Percentiles rank a stretch among this genome's conserved stretches.
These are phyloP conservation scores for Paralvinella palmiformis DNA, from an alignment of 1,140 invertebrate species.

Conservation along the genomic window DNA sequence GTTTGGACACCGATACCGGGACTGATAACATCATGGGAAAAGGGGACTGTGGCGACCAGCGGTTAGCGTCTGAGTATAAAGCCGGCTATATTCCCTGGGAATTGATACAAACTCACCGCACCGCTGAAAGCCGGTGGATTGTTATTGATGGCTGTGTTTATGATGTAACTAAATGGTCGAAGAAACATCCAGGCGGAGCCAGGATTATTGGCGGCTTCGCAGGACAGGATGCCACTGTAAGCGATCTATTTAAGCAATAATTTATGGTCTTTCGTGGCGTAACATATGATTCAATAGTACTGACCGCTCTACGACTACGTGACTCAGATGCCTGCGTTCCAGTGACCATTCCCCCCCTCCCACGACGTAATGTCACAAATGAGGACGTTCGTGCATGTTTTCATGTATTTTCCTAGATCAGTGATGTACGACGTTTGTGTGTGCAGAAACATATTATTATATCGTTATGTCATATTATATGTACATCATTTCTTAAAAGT, in stretches of 20 bases:
- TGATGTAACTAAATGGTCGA: conserved; percentile 43
- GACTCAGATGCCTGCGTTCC: no score
- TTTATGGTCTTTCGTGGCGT: no score
- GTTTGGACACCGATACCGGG: neutral
- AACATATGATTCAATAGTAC: no score
- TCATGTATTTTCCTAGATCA: no score
- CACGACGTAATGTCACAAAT: no score
- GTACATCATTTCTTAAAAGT: no score
- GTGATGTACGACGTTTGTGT: no score
- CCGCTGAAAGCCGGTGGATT: conserved; percentile 35
- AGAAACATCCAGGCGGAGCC: conserved; percentile 46
- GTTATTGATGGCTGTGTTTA: conserved; percentile 44
- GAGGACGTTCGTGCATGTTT: no score
- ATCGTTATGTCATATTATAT: no score
- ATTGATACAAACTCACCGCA: conserved; percentile 12
- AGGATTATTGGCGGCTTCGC: conserved; percentile 43
- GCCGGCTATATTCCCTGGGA: conserved; percentile 10
- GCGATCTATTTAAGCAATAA: conserved; percentile 6
- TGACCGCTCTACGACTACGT: no score
- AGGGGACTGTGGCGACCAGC: neutral
- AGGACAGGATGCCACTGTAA: conserved; percentile 49
- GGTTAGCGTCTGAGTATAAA: neutral
- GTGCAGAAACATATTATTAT: no score
- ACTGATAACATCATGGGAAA: neutral
- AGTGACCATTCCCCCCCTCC: no score